Evolutionary conservation across 1,140 invertebrate genomes (phyloP), one percentile per base, ranked within the genome.

Genomic region (Uloborus diversus): DNA sequence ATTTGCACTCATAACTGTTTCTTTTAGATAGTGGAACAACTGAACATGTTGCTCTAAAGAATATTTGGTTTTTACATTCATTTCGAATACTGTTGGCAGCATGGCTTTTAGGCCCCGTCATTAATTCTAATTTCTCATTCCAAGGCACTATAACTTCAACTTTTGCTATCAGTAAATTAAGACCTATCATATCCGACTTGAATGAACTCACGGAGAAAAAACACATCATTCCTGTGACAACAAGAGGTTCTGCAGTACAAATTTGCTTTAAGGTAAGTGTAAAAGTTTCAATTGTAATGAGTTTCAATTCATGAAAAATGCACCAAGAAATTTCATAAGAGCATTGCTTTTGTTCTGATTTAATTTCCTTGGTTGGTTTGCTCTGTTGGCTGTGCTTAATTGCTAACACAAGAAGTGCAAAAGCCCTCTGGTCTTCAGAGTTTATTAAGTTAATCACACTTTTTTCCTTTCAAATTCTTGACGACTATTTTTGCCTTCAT

Each of bases 141-240:
- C 69, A 73, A 73, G 37, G 56, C 17, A 73, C 28, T 20, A 73
- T 73, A 27, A 59, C 57, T 7, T 73, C 69, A 0, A 73, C 69
- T 28, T 73, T 73, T n/a, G 69, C 69, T 23, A 32, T 73, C 20
- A 73, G 53, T 4, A 73, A 73, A 14, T 4, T 49, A 7, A 42
- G 56, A 28, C 69, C 69, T 0, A 37, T 73, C 1, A n/a, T 73
- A 30, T 32, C 69, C 11, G 56, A 51, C 23, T 27, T 73, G 13
- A 56, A 73, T 1, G 56, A 73, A 47, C 5, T 73, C 14, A 5
- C 3, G 3, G 17, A 11, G 23, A 61, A 73, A 20, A 59, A 20
- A n/a, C 17, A 20, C 0, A 14, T 73, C n/a, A 49, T 61, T 28
- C 69, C 69, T 23, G 57, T 73, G 23, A 49, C 28, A 1, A 61